Evolutionary conservation across 2,797 vertebrate genomes (phyloP).

Genomic region (Nannoperca obscura): DNA sequence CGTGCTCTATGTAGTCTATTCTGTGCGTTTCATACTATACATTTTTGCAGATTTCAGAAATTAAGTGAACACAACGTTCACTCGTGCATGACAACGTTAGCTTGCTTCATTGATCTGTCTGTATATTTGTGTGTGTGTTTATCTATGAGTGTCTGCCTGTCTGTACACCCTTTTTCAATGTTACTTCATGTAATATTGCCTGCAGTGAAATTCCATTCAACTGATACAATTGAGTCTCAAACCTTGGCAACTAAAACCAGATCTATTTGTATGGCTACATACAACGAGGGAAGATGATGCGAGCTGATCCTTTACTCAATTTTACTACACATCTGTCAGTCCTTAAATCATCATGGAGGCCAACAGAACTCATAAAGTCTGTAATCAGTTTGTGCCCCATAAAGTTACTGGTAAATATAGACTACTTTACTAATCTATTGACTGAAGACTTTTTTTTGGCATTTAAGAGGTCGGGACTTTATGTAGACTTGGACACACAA

Average conservation of each 20-base stretch:
- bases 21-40: background rate
- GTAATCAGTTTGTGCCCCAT: background rate
- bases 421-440: background rate
- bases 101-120: background rate
- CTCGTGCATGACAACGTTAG: background rate
- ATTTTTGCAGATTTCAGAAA: background rate
- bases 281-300: background rate
- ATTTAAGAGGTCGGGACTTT: background rate
- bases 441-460: background rate
- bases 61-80: background rate
- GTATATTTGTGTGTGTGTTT: background rate
- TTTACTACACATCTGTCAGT: background rate
- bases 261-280: background rate
- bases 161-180: background rate
- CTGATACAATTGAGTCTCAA: background rate
- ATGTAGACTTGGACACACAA: background rate
- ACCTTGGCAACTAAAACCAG: background rate
- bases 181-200: background rate
- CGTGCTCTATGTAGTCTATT: background rate
- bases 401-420: background rate
- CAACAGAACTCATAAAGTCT: background rate
- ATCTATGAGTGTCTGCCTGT: slow-evolving; percentile 9
- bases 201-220: background rate
- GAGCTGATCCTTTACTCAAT: background rate
- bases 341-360: background rate